These are phyloP conservation scores for Mamestra brassicae DNA, from an alignment of 2,888 invertebrate genomes.

Conservation along the genomic window DNA sequence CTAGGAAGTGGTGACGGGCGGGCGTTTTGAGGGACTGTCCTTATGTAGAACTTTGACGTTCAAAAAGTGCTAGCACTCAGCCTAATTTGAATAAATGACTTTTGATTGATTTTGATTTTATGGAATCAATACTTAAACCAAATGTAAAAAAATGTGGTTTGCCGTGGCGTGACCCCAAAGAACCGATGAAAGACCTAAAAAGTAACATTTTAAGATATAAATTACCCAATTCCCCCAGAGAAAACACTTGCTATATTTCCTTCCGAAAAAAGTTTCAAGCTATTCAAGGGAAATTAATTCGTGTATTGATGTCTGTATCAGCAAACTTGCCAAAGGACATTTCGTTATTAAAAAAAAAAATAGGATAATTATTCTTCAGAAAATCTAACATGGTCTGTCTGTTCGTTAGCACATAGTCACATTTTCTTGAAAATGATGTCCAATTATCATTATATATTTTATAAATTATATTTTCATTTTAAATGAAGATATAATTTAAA, in stretches of 20 bases:
- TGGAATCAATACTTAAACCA: too few species aligned
- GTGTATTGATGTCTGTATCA: slow-evolving; percentile 14
- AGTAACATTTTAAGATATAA: slow-evolving; percentile 9
- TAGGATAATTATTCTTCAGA: slow-evolving; percentile 4
- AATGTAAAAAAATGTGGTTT: too few species aligned
- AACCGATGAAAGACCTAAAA: neutral
- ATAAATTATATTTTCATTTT: too few species aligned
- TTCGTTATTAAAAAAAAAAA: slow-evolving; percentile 37
- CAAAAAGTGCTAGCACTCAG: too few species aligned
- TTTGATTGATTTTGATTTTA: too few species aligned
- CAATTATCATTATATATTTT: neutral
- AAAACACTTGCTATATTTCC: slow-evolving; percentile 18
- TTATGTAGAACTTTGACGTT: too few species aligned
- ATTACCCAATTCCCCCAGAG: slow-evolving; percentile 27
- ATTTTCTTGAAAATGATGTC: neutral
- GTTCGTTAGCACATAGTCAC: neutral
- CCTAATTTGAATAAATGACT: too few species aligned
- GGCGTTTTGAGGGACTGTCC: too few species aligned
- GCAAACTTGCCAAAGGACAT: slow-evolving; percentile 6
- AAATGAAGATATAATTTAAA: neutral
- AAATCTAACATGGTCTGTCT: slow-evolving; percentile 16
- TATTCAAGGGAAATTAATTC: slow-evolving; percentile 27
- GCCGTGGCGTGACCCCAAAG: neutral
- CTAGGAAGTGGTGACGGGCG: too few species aligned
- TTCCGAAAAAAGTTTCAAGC: slow-evolving; percentile 31